These are phyloP conservation scores for Proisotoma minuta DNA, from an alignment of 2,888 invertebrate species.

Conservation along the genomic window DNA sequence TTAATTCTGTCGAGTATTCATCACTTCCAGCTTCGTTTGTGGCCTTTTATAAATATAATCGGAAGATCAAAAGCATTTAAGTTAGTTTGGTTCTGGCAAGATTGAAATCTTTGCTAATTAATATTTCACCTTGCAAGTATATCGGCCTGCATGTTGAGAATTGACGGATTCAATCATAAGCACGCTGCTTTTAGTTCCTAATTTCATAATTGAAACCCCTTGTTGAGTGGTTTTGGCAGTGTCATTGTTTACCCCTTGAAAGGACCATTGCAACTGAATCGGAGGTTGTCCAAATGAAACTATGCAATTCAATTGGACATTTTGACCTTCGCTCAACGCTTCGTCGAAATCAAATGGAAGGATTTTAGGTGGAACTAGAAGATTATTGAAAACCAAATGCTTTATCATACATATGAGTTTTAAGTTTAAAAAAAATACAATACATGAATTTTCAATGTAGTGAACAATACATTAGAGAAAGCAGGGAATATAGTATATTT, in stretches of 20 bases:
- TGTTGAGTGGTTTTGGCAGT: conserved; percentile 61
- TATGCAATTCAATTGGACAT: conserved; percentile 66
- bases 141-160: conserved; percentile 65
- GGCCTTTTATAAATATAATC: too few species aligned
- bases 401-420: neutral
- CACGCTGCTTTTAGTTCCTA: conserved; percentile 59
- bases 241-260: conserved; percentile 60
- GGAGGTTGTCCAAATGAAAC: conserved; percentile 74
- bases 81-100: too few species aligned
- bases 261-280: conserved; percentile 69
- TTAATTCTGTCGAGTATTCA: conserved; percentile 64
- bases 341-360: conserved; percentile 59
- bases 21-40: conserved; percentile 66
- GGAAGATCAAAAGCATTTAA: too few species aligned
- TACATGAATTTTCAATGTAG: too few species aligned
- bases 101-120: too few species aligned
- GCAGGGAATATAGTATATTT: too few species aligned
- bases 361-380: conserved; percentile 58
- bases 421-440: too few species aligned
- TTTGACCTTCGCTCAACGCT: conserved; percentile 68
- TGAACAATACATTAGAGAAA: too few species aligned
- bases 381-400: too few species aligned
- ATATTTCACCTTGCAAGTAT: conserved; percentile 70
- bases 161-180: conserved; percentile 63
- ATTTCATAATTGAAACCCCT: conserved; percentile 56